Evolutionary conservation across 2,888 invertebrate genomes (phyloP), one percentile per base, ranked within the genome.

Genomic region (Aphidoletes aphidimyza): DNA sequence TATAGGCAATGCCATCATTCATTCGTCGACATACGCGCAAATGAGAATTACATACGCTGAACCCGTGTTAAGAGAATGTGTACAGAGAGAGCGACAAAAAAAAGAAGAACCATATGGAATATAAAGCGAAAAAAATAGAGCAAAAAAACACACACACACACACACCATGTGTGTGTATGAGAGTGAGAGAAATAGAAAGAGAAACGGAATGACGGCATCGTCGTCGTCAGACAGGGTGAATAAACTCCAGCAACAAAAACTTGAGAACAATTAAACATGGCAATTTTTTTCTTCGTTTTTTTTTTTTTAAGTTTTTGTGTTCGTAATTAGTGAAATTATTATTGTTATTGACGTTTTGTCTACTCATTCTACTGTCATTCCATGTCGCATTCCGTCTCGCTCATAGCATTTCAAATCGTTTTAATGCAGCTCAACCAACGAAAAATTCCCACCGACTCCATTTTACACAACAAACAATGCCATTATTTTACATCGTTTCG

Each of bases 231-330:
- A 81, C 81, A 81, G 37, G 81, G 81, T 81, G 36, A 81, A 81
- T 81, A 81, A 81, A 81, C 81, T 81, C n/a, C 5, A 37, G 22
- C 81, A 37, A 81, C 69, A 81, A 36, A 37, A 81, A 37, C 81
- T 17, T 81, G 81, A 11, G 81, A 37, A 81, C 81, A 81, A 81
- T 81, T 81, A 81, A 81, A 81, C 81, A 81, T 81, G 81, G 54
- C 17, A 37, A n/a, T n/a, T n/a, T n/a, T n/a, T n/a, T n/a, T n/a
- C n/a, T n/a, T n/a, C n/a, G n/a, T n/a, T n/a, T n/a, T n/a, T n/a
- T n/a, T n/a, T 37, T 81, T 59, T 81, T 81, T 37, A 81, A 81
- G 37, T 37, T 81, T n/a, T 36, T 81, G 81, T 37, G 81, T 37
- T 37, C 37, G 36, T 81, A 81, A 81, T 81, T 81, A 37, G 81